Percentiles rank a stretch among this genome's conserved stretches.
Conservation (phyloP, 1,140 invertebrate genomes). For the Hydropsyche tenuis region DNA sequence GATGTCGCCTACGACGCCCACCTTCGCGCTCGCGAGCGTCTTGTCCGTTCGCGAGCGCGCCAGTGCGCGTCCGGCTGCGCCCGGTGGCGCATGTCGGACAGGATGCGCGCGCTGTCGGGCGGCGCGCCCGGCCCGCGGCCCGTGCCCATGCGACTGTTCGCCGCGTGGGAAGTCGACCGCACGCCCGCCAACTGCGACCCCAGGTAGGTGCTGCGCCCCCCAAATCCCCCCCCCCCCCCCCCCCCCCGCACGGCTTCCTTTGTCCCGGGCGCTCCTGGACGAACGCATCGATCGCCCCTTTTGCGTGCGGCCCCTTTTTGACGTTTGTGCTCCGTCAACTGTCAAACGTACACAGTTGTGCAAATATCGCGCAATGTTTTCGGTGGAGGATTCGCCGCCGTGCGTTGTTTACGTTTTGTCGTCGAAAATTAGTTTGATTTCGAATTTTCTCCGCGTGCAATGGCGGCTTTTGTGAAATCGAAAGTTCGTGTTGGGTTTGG, state of each 20-base stretch:
- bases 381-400: too few species aligned
- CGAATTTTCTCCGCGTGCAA: too few species aligned
- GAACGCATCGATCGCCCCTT: neutral
- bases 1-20: too few species aligned
- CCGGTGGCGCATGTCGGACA: neutral
- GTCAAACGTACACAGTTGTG: too few species aligned
- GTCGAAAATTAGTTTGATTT: too few species aligned
- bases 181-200: constrained; percentile 96
- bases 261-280: neutral
- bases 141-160: constrained; percentile 96
- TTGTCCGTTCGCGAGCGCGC: neutral
- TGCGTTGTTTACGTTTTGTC: too few species aligned
- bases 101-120: constrained; percentile 14
- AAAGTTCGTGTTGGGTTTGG: too few species aligned
- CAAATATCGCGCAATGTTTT: too few species aligned
- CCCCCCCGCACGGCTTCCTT: neutral
- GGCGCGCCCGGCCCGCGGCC: constrained; percentile 60
- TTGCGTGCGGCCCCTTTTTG: neutral
- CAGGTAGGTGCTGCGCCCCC: constrained; percentile 68
- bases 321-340: too few species aligned
- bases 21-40: too few species aligned
- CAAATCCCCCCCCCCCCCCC: neutral
- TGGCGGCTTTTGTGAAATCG: too few species aligned
- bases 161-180: constrained; percentile 96
- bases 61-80: neutral